phyloP scores from a whole-genome alignment of 2,888 invertebrate genomes.

The Sepioteuthis lessoniana region DNA sequence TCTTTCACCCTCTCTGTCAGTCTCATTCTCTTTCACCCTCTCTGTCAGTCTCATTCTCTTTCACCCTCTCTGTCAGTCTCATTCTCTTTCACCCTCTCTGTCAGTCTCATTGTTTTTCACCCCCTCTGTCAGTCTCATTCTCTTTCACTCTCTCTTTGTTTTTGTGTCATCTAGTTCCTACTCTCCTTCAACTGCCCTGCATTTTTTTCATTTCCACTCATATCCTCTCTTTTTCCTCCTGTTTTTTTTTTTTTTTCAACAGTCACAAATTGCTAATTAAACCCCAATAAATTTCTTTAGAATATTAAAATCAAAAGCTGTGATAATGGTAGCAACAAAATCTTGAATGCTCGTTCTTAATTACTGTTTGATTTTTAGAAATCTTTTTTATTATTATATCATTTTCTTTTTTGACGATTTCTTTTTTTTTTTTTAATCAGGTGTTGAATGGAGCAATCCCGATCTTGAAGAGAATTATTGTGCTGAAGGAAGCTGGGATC shows the following conservation, averaged over 20 bases:
- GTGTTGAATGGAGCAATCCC: constrained; percentile 72
- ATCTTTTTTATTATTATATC: no score
- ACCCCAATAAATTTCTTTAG: neutral
- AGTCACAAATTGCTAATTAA: neutral
- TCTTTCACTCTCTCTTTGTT: no score
- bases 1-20: no score
- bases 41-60: neutral
- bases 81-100: neutral
- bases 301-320: neutral
- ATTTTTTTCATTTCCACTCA: neutral
- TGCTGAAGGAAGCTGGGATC: constrained; percentile 72
- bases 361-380: no score
- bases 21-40: no score
- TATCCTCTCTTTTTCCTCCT: neutral
- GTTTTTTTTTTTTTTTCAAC: neutral
- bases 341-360: neutral
- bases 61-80: neutral
- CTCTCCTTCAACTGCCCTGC: no score
- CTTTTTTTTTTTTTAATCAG: constrained; percentile 57
- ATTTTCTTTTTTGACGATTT: no score
- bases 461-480: constrained; percentile 71
- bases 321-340: no score
- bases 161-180: neutral
- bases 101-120: neutral
- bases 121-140: no score